Evolutionary conservation across 1,140 invertebrate genomes (phyloP), one percentile per base, ranked within the genome.

Genomic region (Anastrepha ludens): DNA sequence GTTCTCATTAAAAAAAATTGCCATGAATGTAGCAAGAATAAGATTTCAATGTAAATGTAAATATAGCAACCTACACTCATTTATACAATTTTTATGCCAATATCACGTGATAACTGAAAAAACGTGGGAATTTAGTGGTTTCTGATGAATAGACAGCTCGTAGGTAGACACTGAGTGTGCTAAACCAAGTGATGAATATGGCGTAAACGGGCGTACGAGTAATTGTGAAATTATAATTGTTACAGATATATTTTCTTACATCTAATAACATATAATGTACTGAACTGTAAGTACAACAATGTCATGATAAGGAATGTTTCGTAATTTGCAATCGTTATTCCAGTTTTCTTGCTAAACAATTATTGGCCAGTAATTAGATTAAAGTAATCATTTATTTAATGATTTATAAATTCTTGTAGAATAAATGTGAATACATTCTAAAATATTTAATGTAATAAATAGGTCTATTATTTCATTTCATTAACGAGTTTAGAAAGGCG

Each of bases 91-190:
- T 47, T 2, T 47, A 74, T 47, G 44, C 2, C 64, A 74, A 41
- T 74, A 39, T 74, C 67, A 74, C 67, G 44, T 74, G 67, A 44
- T 74, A n/a, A 74, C 13, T 74, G 15, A 41, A 74, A 74, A 74
- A 74, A 74, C 67, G 67, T 74, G 67, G 41, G 67, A 74, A 74
- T 47, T 15, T 17, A 41, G 67, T 44, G 44, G 67, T 13, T 74
- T 67, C 39, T 7, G 15, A 74, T 74, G 39, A 74, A 47, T 47
- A 47, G 6, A 74, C 13, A 44, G 39, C 13, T 17, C 5, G 4
- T n/a, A n/a, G 4, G 64, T 65, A 65, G 6, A 3, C 11, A 55
- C 11, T 55, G 50, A 11, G 1, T 17, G 11, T 74, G 39, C 67
- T 47, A 47, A 15, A 47, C 39, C 13, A 74, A 74, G 6, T 11